A percentile compares a stretch with the other conserved stretches of the same genome.
Conservation (phyloP, 2,113 vertebrate genomes). For the Tachuris rubrigastra region DNA sequence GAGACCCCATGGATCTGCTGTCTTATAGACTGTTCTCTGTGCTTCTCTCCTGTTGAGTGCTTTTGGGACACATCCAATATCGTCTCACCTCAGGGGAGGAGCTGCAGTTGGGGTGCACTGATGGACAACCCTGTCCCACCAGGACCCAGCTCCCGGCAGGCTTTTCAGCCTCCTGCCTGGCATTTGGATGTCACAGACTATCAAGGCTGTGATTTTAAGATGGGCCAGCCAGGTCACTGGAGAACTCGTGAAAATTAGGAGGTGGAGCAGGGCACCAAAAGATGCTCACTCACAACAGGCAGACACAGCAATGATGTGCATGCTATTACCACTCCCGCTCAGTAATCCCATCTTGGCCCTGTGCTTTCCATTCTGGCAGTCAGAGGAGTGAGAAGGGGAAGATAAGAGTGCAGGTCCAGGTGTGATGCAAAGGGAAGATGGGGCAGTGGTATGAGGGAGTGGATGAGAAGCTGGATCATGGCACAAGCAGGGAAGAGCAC, state of each 20-base stretch:
- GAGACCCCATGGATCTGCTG: background rate
- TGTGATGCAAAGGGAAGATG: background rate
- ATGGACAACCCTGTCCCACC: background rate
- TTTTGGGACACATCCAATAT: background rate
- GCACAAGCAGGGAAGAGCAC: background rate
- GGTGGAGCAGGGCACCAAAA: accelerated
- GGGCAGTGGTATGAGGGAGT: background rate
- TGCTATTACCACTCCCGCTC: background rate
- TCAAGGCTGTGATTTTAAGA: background rate
- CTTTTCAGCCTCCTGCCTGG: background rate
- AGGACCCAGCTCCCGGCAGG: background rate
- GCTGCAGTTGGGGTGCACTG: background rate
- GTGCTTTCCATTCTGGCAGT: background rate
- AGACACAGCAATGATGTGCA: background rate
- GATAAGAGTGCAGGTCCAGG: background rate
- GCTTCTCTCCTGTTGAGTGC: background rate
- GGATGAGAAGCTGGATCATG: background rate
- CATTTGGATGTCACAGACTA: background rate
- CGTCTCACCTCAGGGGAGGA: background rate
- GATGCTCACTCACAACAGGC: accelerated
- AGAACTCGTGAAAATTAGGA: background rate
- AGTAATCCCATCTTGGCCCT: background rate
- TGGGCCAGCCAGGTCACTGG: background rate
- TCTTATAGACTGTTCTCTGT: background rate
- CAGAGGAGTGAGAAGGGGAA: background rate